These are phyloP conservation scores for Pionites leucogaster DNA, from an alignment of 2,113 vertebrate species.

Conservation along the genomic window DNA sequence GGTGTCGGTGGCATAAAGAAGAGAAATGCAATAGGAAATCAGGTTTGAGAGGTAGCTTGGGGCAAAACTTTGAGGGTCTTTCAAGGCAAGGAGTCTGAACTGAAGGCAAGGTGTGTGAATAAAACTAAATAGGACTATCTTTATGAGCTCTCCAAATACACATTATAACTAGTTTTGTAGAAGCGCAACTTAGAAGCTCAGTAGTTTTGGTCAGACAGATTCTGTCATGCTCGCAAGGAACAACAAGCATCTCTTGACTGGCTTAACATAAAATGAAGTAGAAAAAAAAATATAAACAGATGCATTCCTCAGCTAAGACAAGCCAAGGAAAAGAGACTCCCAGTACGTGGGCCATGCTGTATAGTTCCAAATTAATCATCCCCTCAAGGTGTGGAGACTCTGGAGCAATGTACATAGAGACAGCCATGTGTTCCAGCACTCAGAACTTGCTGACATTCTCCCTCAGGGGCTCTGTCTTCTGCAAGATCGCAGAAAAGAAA, in stretches of 20 bases:
- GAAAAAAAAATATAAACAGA: not conserved
- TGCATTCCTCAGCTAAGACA: not conserved
- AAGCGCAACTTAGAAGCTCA: not conserved
- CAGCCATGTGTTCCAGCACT: not conserved
- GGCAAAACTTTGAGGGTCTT: conserved; percentile 11
- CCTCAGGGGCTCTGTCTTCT: not conserved
- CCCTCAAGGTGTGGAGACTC: not conserved
- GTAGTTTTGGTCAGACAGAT: not conserved
- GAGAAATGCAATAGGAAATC: not conserved
- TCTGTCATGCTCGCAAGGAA: not conserved
- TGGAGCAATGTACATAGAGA: not conserved
- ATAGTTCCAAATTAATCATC: not conserved
- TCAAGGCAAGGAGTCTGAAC: conserved; percentile 32
- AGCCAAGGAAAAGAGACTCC: not conserved
- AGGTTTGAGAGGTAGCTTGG: not conserved
- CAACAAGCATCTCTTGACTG: not conserved
- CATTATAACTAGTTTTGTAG: not conserved
- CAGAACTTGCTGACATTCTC: not conserved
- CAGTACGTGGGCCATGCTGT: not conserved
- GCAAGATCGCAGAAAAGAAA: not conserved
- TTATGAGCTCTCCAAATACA: not conserved
- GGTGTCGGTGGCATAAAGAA: conserved; percentile 10
- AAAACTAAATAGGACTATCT: not conserved
- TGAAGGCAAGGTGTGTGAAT: not conserved
- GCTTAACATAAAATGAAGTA: not conserved